Base-by-base conservation (phyloP, 2,888 invertebrate genomes). In the Torymus auratus region DNA sequence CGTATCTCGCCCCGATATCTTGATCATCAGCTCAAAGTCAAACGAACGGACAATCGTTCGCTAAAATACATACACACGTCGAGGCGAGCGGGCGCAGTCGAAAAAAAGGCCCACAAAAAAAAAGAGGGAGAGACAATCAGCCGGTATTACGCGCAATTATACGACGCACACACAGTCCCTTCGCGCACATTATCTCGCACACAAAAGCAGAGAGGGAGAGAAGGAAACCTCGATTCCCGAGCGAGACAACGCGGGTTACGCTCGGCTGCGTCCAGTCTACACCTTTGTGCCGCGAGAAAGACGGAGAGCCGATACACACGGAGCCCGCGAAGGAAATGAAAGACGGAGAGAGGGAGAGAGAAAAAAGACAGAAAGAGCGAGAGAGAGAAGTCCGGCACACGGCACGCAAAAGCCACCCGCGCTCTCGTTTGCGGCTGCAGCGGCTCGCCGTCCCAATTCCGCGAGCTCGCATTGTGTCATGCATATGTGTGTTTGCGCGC, bases 211-310 rank as follows among this genome's bases (percentile, higher is more conserved):
- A 13, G 23, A 73, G 41, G 61, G 55, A 72, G 28, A 65, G 79
- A 71, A n/a, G 20, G 60, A 80, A 75, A 80, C 69, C 67, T 61
- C 73, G 78, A 78, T 78, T 68, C 50, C 23, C 70, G 41, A 52
- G 17, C 56, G 28, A 78, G 78, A 78, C 78, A 78, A 78, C 60
- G 68, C 53, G 74, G 82, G 88, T 86, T 84, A 83, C 85, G 85
- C 85, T 87, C 84, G 81, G 86, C 82, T 86, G 85, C 83, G 73
- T 83, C 77, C 82, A 71, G 58, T 81, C 83, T 83, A 72, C 84
- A 83, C 82, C 81, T 83, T 81, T 78, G 83, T 83, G 62, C 28
- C 55, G 14, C 14, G 28, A 28, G 28, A 28, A 28, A 28, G 28
- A 28, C 3, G 28, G 28, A 28, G 28, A 28, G 28, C 7, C 28